phyloP scores from a whole-genome alignment of 2,113 vertebrate species.

The Oncorhynchus keta region DNA sequence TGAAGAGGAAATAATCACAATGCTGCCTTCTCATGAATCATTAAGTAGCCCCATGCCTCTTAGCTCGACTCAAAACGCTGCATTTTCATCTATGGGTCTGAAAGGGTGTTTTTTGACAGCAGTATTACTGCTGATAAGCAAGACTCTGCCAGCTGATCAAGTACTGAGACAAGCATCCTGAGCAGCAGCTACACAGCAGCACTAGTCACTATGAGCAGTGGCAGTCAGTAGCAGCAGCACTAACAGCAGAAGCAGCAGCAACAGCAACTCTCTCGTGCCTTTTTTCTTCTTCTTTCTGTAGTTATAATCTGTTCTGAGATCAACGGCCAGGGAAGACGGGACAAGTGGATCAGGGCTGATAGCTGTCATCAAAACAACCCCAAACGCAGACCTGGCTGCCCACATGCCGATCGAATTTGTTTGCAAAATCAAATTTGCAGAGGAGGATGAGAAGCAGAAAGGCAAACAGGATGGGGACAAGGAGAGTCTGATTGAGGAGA shows the following conservation, averaged over 20 bases:
- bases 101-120: constrained; percentile 82
- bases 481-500: constrained; percentile 93
- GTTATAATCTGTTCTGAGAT: constrained; percentile 63
- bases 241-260: constrained; percentile 60
- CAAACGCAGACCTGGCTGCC: constrained; percentile 80
- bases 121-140: constrained; percentile 93
- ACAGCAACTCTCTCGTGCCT: constrained; percentile 62
- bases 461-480: constrained; percentile 92
- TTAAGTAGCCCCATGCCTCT: constrained; percentile 84
- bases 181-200: constrained; percentile 53
- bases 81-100: constrained; percentile 77
- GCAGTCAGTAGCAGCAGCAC: constrained; percentile 50
- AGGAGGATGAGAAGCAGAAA: constrained; percentile 97
- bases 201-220: constrained; percentile 63
- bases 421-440: constrained; percentile 99
- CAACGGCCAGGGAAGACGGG: constrained; percentile 40
- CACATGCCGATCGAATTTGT: constrained; percentile 99
- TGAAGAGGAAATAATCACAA: constrained; percentile 75
- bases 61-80: constrained; percentile 79
- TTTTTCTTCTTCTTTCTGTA: constrained; percentile 42
- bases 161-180: constrained; percentile 85
- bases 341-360: constrained; percentile 55
- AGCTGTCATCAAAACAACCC: constrained; percentile 62
- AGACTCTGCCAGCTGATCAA: constrained; percentile 89
- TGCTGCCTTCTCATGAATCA: constrained; percentile 84